A percentile compares a stretch with the other conserved stretches of the same genome.
phyloP scores from a whole-genome alignment of 2,888 invertebrate genomes.

The Lasioglossum marginatum region DNA sequence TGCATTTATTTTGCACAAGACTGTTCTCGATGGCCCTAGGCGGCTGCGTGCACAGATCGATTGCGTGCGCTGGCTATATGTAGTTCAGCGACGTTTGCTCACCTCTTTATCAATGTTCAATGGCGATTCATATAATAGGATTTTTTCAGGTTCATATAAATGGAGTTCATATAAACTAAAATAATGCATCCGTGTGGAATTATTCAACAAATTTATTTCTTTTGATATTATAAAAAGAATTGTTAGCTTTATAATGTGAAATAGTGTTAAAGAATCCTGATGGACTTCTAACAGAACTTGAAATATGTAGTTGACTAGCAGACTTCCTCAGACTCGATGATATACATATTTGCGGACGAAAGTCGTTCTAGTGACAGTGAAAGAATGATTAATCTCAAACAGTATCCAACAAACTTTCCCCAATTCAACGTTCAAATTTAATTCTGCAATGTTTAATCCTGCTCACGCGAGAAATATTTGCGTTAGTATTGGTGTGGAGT shows the following conservation, averaged over 20 bases:
- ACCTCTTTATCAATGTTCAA: too few species aligned
- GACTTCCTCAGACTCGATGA: too few species aligned
- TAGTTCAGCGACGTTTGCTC: background rate
- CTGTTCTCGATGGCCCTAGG: background rate
- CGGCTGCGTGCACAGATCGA: background rate
- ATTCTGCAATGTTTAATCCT: background rate
- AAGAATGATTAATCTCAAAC: background rate
- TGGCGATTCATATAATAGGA: background rate
- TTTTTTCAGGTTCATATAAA: background rate
- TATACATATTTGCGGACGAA: background rate
- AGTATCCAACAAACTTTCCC: background rate
- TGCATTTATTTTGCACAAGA: background rate
- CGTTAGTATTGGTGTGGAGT: background rate
- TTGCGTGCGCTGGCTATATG: background rate
- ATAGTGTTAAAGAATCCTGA: too few species aligned
- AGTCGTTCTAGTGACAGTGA: background rate
- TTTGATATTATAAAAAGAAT: background rate
- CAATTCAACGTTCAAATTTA: background rate
- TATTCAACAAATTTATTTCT: too few species aligned
- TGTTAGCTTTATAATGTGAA: too few species aligned
- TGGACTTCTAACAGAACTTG: too few species aligned
- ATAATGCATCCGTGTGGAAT: background rate
- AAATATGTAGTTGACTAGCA: too few species aligned
- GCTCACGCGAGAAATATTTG: background rate
- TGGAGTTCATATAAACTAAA: background rate